These are phyloP conservation scores for Loripinus fragilis DNA, from an alignment of 2,888 invertebrate genomes.

Conservation along the genomic window DNA sequence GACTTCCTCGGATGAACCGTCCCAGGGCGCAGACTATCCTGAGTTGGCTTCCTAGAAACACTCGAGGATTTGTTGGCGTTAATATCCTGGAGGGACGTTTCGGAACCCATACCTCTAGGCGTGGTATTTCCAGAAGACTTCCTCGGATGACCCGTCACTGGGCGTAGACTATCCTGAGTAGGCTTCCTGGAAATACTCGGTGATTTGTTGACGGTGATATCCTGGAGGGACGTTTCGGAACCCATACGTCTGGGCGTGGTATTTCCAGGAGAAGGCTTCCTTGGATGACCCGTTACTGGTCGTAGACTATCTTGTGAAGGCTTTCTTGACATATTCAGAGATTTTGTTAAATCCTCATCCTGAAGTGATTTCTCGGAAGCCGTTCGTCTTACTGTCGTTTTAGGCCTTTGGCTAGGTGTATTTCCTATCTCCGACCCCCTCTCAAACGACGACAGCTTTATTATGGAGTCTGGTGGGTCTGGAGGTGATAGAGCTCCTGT, in stretches of 20 bases:
- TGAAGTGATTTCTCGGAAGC: constrained; percentile 41
- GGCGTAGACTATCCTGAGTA: not conserved
- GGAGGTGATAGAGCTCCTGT: not conserved
- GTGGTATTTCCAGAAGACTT: constrained; percentile 37
- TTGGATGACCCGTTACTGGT: not conserved
- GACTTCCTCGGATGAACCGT: not conserved
- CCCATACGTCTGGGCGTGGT: constrained; percentile 40
- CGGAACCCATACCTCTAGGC: constrained; percentile 40
- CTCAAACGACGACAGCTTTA: not conserved
- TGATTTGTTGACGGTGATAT: not conserved
- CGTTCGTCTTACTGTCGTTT: constrained; percentile 52
- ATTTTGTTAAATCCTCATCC: constrained; percentile 8
- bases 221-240: constrained; percentile 37
- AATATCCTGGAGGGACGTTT: constrained; percentile 27
- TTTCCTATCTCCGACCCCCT: not conserved
- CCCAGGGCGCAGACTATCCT: not conserved
- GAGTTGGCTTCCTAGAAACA: constrained; percentile 8
- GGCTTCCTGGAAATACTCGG: constrained; percentile 13
- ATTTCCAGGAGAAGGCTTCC: constrained; percentile 31
- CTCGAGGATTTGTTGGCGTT: not conserved
- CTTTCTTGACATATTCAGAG: constrained; percentile 15
- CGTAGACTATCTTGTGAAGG: not conserved
- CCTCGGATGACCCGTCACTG: not conserved
- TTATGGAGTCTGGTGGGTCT: not conserved
- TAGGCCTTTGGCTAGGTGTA: constrained; percentile 28